Conservation (phyloP, 2,797 vertebrate genomes). For the Urophycis tenuis region DNA sequence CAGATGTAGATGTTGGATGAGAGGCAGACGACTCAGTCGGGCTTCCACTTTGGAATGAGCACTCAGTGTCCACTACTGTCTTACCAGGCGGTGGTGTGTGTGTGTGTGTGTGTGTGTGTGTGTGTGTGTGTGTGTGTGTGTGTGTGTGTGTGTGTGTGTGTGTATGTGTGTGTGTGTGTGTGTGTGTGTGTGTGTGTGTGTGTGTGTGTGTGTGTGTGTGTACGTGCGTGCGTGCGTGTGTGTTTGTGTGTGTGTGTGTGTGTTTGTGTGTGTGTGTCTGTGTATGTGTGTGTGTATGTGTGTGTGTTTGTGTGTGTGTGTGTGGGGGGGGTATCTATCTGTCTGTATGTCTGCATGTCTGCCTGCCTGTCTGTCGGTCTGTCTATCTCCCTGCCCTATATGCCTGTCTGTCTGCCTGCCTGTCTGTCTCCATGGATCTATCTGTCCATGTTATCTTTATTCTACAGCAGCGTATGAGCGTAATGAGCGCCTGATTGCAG, state of each 20-base stretch:
- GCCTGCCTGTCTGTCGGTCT: background rate
- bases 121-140: background rate
- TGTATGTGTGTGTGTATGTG: too few species aligned
- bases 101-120: conserved; percentile 5
- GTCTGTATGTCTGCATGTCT: background rate
- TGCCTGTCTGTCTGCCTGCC: background rate
- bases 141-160: background rate
- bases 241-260: too few species aligned
- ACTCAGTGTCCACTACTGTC: background rate
- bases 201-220: too few species aligned
- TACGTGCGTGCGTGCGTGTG: too few species aligned
- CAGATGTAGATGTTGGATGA: conserved; percentile 32
- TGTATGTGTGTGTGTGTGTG: too few species aligned
- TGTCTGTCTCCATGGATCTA: background rate
- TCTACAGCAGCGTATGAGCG: background rate
- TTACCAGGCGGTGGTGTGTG: background rate
- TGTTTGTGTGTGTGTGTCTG: too few species aligned
- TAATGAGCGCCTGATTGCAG: conserved; percentile 1
- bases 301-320: too few species aligned
- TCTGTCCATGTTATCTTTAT: background rate
- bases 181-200: too few species aligned
- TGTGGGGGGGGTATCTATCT: too few species aligned
- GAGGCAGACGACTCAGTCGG: conserved; percentile 19
- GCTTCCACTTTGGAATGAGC: conserved; percentile 9
- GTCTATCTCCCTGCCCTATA: background rate